A percentile compares a stretch with the other conserved stretches of the same genome.
Evolutionary conservation across 2,797 vertebrate species (phyloP).

Genomic region (Loris lydekkerianus): DNA sequence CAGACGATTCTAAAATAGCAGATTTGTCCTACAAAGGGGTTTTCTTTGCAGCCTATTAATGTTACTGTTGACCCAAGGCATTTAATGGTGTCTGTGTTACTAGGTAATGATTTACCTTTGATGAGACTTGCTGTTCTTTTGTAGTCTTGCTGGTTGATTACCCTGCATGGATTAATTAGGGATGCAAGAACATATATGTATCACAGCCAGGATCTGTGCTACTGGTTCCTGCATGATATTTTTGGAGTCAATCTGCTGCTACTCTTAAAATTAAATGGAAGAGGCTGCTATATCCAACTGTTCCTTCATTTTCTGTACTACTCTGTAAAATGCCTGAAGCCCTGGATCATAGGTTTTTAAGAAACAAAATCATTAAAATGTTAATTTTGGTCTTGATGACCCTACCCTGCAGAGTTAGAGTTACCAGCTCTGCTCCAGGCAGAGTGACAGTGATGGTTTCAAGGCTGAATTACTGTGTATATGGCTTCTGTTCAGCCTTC

Average conservation of each 20-base stretch:
- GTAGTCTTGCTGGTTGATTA: slow-evolving; percentile 20
- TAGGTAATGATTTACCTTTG: slow-evolving; percentile 4
- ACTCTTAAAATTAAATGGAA: slow-evolving; percentile 72
- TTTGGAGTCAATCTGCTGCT: slow-evolving; percentile 78
- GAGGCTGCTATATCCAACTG: slow-evolving; percentile 64
- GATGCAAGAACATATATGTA: slow-evolving; percentile 2
- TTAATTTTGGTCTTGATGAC: slow-evolving; percentile 20
- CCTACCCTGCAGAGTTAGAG: background rate
- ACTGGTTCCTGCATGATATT: slow-evolving; percentile 59
- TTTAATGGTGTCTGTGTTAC: background rate
- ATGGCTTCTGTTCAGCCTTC: background rate
- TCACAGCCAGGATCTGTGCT: slow-evolving; percentile 50
- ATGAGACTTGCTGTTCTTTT: slow-evolving; percentile 19
- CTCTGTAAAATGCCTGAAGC: slow-evolving; percentile 55
- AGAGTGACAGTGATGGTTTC: background rate
- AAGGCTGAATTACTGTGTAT: background rate
- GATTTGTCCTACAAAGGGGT: background rate
- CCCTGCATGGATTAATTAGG: slow-evolving; percentile 5
- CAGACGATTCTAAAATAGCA: background rate
- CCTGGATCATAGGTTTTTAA: background rate
- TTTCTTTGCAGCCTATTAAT: background rate
- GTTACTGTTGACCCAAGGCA: background rate
- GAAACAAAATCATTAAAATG: background rate
- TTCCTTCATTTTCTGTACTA: slow-evolving; percentile 51
- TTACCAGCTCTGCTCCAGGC: background rate